Evolutionary conservation across 2,888 invertebrate genomes (phyloP), one percentile per base, ranked within the genome.

Genomic region (Arctia plantaginis): DNA sequence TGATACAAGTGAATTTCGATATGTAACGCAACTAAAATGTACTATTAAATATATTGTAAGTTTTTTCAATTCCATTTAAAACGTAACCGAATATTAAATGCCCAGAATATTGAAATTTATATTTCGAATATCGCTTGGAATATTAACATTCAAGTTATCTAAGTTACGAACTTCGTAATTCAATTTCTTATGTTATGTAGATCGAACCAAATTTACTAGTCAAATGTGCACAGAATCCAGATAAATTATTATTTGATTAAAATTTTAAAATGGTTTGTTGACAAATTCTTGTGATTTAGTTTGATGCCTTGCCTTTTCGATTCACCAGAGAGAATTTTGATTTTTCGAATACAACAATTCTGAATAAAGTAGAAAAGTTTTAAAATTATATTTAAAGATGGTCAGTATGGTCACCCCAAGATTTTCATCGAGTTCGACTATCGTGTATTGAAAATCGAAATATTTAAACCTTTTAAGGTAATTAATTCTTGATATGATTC

Each of bases 201-300:
- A 78, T 71, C 65, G 30, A 44, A 18, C 74, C 41, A 71, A 82
- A 80, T 74, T 78, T 82, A 77, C 74, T 70, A 80, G 44, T 69
- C 73, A 82, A 82, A 77, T 69, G 55, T 35, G 35, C n/a, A 30
- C 1, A 69, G 15, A n/a, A n/a, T 18, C 15, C 35, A 33, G 23
- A 80, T 80, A 76, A 74, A 76, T 82, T 75, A 80, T 73, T 55
- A 71, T 75, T 41, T 27, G 71, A 74, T 80, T 72, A 81, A 73
- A n/a, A 33, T 33, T 35, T n/a, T 23, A 55, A 51, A 33, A 68
- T 51, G 35, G 51, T 68, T 4, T 33, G 12, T 35, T 51, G 33
- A n/a, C 7, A 44, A 69, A 39, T 33, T 67, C 33, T 12, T 47
- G 20, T 44, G 7, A 64, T 20, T 62, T 27, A 74, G 39, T 75